phyloP scores from a whole-genome alignment of 64 coral and sea anemone species.

The Acropora yongei region DNA sequence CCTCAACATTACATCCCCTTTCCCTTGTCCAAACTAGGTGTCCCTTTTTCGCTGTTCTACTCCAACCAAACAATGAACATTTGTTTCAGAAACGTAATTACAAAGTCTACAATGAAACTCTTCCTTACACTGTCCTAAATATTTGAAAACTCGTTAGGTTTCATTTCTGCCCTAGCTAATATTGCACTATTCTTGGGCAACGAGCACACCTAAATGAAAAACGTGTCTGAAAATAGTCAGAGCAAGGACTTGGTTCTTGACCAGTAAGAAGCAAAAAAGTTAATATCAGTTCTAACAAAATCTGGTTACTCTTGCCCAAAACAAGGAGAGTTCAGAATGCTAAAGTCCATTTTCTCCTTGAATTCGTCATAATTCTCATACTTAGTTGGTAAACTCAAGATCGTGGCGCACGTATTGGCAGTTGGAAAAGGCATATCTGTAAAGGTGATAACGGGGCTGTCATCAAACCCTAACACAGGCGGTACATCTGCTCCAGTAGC shows the following conservation, averaged over 20 bases:
- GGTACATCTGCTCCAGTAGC: slow-evolving; percentile 54
- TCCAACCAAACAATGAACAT: background rate
- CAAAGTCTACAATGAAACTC: too few species aligned
- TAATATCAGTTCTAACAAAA: background rate
- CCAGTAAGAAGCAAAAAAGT: too few species aligned
- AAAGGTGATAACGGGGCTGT: slow-evolving; percentile 24
- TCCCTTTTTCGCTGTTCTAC: background rate
- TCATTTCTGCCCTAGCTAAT: slow-evolving; percentile 4
- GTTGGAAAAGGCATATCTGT: slow-evolving; percentile 25
- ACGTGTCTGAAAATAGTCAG: too few species aligned
- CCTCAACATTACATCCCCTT: background rate
- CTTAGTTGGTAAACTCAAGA: slow-evolving; percentile 18
- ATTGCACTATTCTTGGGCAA: background rate
- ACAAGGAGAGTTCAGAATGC: slow-evolving; percentile 63
- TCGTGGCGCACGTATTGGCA: slow-evolving; percentile 53
- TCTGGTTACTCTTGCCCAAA: slow-evolving; percentile 61
- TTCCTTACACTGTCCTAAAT: background rate
- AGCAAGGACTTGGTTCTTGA: too few species aligned
- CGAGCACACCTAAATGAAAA: background rate
- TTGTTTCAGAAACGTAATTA: too few species aligned
- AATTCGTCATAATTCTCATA: slow-evolving; percentile 39
- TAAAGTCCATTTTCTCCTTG: slow-evolving; percentile 65
- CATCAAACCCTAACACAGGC: slow-evolving; percentile 58
- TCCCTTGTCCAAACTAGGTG: background rate
- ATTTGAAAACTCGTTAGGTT: background rate